Evolutionary conservation across 2,113 vertebrate species (phyloP).

Genomic region (Hyaena hyaena): DNA sequence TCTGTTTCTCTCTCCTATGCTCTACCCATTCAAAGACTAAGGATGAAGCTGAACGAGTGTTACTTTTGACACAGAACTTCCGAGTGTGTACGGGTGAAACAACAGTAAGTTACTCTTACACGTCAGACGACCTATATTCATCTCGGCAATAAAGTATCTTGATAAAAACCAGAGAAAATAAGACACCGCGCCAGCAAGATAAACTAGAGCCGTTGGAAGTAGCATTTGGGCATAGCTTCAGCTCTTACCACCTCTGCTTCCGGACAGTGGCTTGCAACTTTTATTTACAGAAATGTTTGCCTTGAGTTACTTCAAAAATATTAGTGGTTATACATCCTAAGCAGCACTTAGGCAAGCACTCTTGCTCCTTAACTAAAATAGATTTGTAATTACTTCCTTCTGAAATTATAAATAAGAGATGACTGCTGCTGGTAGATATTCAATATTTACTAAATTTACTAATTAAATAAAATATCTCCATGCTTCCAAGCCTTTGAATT

Average conservation of each 20-base stretch:
- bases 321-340: conserved; percentile 54
- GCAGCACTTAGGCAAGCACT: conserved; percentile 72
- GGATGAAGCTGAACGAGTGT: conserved; percentile 27
- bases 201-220: conserved; percentile 52
- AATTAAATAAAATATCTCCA: conserved; percentile 64
- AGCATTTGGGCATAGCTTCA: conserved; percentile 46
- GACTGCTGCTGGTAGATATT: conserved; percentile 61
- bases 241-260: conserved; percentile 47
- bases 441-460: conserved; percentile 69
- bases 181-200: conserved; percentile 41
- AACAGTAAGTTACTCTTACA: conserved; percentile 34
- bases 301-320: conserved; percentile 65
- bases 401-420: conserved; percentile 76
- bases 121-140: conserved; percentile 20
- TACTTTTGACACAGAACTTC: conserved; percentile 43
- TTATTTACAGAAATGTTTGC: conserved; percentile 62
- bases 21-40: conserved; percentile 57
- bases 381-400: conserved; percentile 56
- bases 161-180: conserved; percentile 53
- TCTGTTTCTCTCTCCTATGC: conserved; percentile 22
- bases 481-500: conserved; percentile 81
- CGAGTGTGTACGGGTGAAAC: conserved; percentile 34
- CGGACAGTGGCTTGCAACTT: conserved; percentile 58
- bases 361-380: conserved; percentile 72
- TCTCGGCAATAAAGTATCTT: conserved; percentile 54